Base-by-base conservation (phyloP, 1,140 invertebrate genomes). In the Macrobrachium rosenbergii region DNA sequence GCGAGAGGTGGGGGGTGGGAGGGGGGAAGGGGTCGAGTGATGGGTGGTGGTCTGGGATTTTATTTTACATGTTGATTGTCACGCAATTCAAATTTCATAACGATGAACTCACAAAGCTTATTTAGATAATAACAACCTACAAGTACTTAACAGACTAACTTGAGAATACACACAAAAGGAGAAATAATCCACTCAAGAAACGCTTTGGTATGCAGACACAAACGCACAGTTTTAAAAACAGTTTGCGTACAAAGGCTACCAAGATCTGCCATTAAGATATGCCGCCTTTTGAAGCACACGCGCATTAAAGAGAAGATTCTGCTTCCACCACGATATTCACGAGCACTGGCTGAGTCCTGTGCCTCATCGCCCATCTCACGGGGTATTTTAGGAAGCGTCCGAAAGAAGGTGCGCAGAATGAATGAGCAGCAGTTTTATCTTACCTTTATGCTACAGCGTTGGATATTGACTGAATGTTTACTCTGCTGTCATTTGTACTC, bases 1-100 rank as follows among this genome's bases (percentile, higher is more conserved):
- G 12, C 67, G 5, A 21, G 69, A 12, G 23, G 17, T 28, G 14
- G 19, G 23, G 21, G 28, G 28, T 37, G 28, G 28, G 28, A 3
- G 28, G 28, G 28, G 28, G 28, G 28, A 37, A 3, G 28, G 17
- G 37, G 23, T 28, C 69, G 37, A 23, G 37, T 16, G 21, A 43
- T 72, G 16, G 16, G 37, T 28, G 37, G 37, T 28, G 69, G 23
- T 72, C 21, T 23, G 69, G 23, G 52, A 52, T 72, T 23, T 69
- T 67, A 52, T 84, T 78, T 81, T 84, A 84, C 83, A 84, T 77
- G 37, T 76, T 84, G 83, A 84, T 84, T 84, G 83, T 84, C 83
- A 84, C 17, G 83, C 83, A 84, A 84, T 84, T 84, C 83, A 84
- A 84, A 84, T 73, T 84, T 77, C 83, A 77, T 62, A 84, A 52